phyloP scores from a whole-genome alignment of 2,797 vertebrate species.

The Gila robusta region DNA sequence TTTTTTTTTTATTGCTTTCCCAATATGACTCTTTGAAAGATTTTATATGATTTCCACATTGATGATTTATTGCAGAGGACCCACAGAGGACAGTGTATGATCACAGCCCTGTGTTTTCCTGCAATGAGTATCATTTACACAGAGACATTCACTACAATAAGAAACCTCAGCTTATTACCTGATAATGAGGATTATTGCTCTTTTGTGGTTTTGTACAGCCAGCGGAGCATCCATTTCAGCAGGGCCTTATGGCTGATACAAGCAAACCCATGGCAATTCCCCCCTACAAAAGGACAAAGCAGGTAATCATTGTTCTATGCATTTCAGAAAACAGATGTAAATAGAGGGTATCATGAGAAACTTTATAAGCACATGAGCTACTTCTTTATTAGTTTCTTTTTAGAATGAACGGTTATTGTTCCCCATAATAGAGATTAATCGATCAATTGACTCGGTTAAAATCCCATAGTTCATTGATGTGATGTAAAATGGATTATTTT shows the following conservation, averaged over 20 bases:
- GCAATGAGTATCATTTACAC: background rate
- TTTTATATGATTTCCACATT: background rate
- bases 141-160: background rate
- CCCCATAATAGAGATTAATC: background rate
- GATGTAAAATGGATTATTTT: background rate
- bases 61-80: background rate
- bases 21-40: constrained; percentile 10
- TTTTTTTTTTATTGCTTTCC: constrained; percentile 30
- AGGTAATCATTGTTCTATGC: background rate
- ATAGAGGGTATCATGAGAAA: background rate
- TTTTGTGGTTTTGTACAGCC: constrained; percentile 12
- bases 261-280: background rate
- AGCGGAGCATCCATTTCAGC: background rate
- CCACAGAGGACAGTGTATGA: background rate
- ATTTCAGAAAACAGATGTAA: background rate
- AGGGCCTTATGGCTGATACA: background rate
- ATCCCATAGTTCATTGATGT: background rate
- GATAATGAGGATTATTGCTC: constrained; percentile 33
- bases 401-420: background rate
- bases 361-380: background rate
- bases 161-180: background rate
- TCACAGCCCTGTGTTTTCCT: background rate
- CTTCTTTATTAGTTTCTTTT: background rate
- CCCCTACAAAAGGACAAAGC: background rate
- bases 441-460: background rate